Conservation (phyloP, 2,888 invertebrate genomes). For the Sarcophaga carnaria region DNA sequence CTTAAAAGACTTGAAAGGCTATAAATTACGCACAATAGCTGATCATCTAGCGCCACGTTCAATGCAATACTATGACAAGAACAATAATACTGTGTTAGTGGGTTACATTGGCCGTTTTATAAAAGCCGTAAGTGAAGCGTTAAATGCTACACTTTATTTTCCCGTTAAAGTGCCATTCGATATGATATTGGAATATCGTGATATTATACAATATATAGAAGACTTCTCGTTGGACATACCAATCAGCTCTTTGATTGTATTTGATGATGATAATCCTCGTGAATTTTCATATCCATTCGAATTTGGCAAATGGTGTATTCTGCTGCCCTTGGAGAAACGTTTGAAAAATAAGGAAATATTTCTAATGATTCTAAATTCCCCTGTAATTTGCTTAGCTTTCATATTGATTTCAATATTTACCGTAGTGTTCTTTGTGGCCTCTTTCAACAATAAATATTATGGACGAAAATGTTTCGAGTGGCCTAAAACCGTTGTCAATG, state of each 20-base stretch:
- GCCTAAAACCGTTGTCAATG: slow-evolving; percentile 52
- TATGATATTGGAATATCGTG: slow-evolving; percentile 16
- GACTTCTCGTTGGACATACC: slow-evolving; percentile 65
- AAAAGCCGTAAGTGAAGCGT: slow-evolving; percentile 28
- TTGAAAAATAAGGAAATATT: slow-evolving; percentile 46
- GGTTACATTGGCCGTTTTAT: slow-evolving; percentile 60
- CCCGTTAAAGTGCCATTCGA: slow-evolving; percentile 25
- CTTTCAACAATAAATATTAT: not conserved
- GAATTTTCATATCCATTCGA: slow-evolving; percentile 66
- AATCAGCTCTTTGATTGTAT: slow-evolving; percentile 9
- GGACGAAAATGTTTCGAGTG: not conserved
- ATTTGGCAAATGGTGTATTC: slow-evolving; percentile 59
- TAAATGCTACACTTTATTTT: slow-evolving; percentile 49
- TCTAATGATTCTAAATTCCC: slow-evolving; percentile 19
- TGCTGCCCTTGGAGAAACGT: slow-evolving; percentile 62
- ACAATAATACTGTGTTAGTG: slow-evolving; percentile 24
- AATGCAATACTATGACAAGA: slow-evolving; percentile 57
- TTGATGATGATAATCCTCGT: slow-evolving; percentile 1
- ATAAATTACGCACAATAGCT: slow-evolving; percentile 54
- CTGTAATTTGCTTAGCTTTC: slow-evolving; percentile 33
- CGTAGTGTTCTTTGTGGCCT: slow-evolving; percentile 8
- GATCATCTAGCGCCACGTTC: slow-evolving; percentile 57
- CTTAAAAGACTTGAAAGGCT: slow-evolving; percentile 48
- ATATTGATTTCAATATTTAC: slow-evolving; percentile 39
- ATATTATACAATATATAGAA: slow-evolving; percentile 34